A percentile compares a stretch with the other conserved stretches of the same genome.
Evolutionary conservation across 2,888 invertebrate genomes (phyloP).

Genomic region (Micoletzkya japonica): DNA sequence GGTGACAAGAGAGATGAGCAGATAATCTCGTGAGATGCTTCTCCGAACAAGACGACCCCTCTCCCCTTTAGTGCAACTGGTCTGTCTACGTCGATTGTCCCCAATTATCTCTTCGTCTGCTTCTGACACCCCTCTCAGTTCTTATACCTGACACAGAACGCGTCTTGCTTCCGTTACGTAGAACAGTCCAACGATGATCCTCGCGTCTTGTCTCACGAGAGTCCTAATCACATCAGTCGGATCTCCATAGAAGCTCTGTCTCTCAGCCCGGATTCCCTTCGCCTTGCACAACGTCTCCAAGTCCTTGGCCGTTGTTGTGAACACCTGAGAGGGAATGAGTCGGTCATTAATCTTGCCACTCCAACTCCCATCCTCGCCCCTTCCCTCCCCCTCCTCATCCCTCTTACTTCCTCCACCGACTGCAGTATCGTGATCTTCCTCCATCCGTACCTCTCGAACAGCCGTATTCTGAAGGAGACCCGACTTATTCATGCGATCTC

Average conservation of each 20-base stretch:
- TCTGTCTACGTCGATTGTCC: no score
- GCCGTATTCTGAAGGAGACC: conserved; percentile 74
- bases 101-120: not conserved
- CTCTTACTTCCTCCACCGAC: conserved; percentile 83
- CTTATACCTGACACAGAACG: conserved; percentile 85
- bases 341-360: no score
- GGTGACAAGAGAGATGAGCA: not conserved
- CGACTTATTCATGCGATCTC: not conserved
- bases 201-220: conserved; percentile 86
- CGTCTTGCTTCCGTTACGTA: conserved; percentile 95
- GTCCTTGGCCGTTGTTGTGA: conserved; percentile 87
- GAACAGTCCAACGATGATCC: conserved; percentile 96
- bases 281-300: conserved; percentile 71
- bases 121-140: not conserved
- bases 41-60: no score
- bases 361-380: no score
- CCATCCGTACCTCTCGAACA: conserved; percentile 97
- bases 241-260: conserved; percentile 95
- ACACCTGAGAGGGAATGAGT: conserved; percentile 46
- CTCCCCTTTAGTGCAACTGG: no score
- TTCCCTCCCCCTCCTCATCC: no score
- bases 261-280: conserved; percentile 84
- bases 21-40: no score
- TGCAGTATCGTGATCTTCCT: conserved; percentile 93
- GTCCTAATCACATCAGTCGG: conserved; percentile 91